Percentiles rank a stretch among this genome's conserved stretches.
Evolutionary conservation across 2,797 vertebrate genomes (phyloP).

Genomic region (Macropus fuliginosus): DNA sequence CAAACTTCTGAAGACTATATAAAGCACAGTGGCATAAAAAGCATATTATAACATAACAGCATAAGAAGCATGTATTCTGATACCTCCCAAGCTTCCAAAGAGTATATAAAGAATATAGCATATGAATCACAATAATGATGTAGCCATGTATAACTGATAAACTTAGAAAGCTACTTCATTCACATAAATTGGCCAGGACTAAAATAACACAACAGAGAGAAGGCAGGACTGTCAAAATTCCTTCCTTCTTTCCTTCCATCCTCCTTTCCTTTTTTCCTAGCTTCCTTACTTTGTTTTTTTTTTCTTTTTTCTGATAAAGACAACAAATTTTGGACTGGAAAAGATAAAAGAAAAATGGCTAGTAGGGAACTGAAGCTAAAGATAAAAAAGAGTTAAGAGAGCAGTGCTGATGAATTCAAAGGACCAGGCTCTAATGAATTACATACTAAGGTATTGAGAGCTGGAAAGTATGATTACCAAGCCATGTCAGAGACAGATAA

Average conservation of each 20-base stretch:
- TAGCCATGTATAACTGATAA: not conserved
- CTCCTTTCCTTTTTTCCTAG: not conserved
- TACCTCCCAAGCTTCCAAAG: not conserved
- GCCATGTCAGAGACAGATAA: not conserved
- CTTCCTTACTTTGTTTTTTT: not conserved
- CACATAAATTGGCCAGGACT: not conserved
- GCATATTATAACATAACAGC: not conserved
- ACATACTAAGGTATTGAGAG: not conserved
- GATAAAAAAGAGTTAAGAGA: not conserved
- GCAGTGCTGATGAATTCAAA: not conserved
- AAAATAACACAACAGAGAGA: not conserved
- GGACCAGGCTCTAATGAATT: not conserved
- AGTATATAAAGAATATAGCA: not conserved
- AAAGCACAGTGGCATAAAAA: too few relatives aligned
- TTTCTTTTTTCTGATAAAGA: not conserved
- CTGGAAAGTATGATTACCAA: not conserved
- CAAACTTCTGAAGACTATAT: too few relatives aligned
- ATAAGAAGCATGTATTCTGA: not conserved
- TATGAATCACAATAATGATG: not conserved
- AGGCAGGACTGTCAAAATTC: not conserved
- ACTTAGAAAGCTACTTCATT: not conserved
- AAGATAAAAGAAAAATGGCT: not conserved
- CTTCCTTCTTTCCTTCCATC: too few relatives aligned
- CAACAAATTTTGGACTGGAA: not conserved
- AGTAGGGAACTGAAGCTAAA: not conserved